Percentiles rank a stretch among this genome's conserved stretches.
phyloP scores from a whole-genome alignment of 2,888 invertebrate genomes.

The Augochlorella aurata region DNA sequence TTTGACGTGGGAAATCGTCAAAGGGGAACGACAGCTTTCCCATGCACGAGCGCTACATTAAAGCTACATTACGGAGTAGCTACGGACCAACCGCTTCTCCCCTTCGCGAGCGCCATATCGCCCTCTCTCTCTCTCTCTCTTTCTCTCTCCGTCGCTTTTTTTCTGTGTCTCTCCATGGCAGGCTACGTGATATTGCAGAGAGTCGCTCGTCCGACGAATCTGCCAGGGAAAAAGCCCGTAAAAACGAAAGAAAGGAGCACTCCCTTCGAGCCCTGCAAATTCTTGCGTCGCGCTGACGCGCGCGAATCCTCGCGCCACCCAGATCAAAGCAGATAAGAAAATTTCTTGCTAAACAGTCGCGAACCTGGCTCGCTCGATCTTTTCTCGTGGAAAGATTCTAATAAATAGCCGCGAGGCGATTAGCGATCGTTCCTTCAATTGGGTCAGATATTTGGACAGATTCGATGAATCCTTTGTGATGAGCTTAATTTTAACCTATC shows the following conservation, averaged over 20 bases:
- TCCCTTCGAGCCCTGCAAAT: conserved; percentile 15
- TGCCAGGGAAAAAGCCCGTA: conserved; percentile 16
- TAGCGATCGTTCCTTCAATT: background rate
- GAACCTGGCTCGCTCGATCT: background rate
- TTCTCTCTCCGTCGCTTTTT: background rate
- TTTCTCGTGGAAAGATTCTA: background rate
- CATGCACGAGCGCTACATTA: conserved; percentile 70
- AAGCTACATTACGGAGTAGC: conserved; percentile 70
- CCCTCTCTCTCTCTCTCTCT: conserved; percentile 4
- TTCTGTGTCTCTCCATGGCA: background rate
- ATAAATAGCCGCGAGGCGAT: background rate
- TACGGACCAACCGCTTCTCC: conserved; percentile 34
- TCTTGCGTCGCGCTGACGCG: background rate
- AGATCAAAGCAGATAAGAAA: background rate
- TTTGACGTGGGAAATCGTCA: conserved; percentile 73
- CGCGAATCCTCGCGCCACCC: background rate
- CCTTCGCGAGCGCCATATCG: background rate
- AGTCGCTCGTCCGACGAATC: conserved; percentile 22
- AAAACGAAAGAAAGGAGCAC: conserved; percentile 33
- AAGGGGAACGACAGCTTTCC: conserved; percentile 53
- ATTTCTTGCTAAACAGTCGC: background rate
- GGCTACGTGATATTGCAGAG: conserved; percentile 22
- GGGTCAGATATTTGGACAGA: background rate
- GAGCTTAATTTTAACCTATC: background rate
- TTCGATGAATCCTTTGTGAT: background rate